Percentiles rank a stretch among this genome's conserved stretches.
Conservation (phyloP, 2,888 invertebrate species). For the Dasypolia templi region DNA sequence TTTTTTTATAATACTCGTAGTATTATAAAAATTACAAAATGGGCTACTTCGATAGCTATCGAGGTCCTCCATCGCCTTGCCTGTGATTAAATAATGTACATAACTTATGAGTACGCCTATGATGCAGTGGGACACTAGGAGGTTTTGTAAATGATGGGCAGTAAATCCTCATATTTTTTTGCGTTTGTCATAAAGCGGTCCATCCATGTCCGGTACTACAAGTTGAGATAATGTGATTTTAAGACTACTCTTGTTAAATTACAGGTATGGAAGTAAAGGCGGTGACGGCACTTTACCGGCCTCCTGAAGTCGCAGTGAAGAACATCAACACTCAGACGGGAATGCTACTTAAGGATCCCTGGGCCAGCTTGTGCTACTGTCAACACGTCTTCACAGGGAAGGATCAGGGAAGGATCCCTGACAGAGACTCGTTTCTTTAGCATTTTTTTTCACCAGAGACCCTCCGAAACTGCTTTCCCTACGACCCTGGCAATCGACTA, state of each 20-base stretch:
- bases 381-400: constrained; percentile 30
- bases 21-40: too few relatives aligned
- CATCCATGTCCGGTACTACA: not conserved
- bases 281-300: not conserved
- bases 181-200: not conserved
- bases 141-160: not conserved
- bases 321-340: constrained; percentile 43
- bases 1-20: not conserved
- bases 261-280: constrained; percentile 4
- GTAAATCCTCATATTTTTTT: not conserved
- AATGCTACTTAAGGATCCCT: constrained; percentile 34
- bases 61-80: not conserved
- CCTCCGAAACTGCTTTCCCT: constrained; percentile 29
- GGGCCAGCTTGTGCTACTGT: constrained; percentile 26
- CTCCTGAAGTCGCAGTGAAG: constrained; percentile 10
- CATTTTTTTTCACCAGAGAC: constrained; percentile 23
- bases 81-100: not conserved
- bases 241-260: constrained; percentile 8
- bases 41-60: not conserved
- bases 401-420: not conserved
- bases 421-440: constrained; percentile 3
- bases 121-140: too few relatives aligned
- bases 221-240: not conserved
- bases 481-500: not conserved
- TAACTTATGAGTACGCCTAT: not conserved